Conservation (phyloP, 2,113 vertebrate species). For the Promerops cafer region DNA sequence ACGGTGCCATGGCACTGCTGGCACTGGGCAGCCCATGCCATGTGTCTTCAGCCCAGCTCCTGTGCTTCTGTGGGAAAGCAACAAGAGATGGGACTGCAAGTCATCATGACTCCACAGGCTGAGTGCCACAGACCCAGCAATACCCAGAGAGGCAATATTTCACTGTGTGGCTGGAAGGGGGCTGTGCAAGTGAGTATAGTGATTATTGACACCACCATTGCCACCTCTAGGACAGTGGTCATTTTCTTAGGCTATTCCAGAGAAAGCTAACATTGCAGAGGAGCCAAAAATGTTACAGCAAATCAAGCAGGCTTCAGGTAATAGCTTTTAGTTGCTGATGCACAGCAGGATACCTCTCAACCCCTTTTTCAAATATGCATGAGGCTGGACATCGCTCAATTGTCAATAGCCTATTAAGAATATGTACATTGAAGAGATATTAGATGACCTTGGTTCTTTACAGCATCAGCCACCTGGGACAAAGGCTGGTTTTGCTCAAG, state of each 20-base stretch:
- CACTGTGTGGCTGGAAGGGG: neutral
- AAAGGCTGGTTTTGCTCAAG: neutral
- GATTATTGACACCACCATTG: neutral
- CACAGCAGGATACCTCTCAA: neutral
- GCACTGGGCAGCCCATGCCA: neutral
- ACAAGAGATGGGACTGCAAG: neutral
- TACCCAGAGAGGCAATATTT: neutral
- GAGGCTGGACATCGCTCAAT: neutral
- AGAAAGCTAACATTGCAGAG: neutral
- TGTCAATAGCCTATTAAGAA: neutral
- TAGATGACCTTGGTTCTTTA: neutral
- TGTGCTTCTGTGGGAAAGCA: neutral
- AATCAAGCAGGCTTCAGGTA: neutral
- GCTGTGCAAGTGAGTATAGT: neutral
- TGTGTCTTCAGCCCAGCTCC: neutral
- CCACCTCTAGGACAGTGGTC: neutral
- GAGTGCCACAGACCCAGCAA: neutral
- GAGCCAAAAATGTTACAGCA: neutral
- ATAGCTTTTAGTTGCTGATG: neutral
- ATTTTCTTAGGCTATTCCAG: neutral
- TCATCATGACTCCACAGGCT: neutral
- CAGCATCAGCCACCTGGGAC: neutral
- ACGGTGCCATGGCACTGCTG: accelerated
- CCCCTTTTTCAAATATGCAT: neutral
- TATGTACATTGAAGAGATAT: neutral